A percentile compares a stretch with the other conserved stretches of the same genome.
These are phyloP conservation scores for Lepidocyrtoides sp. DNA, from an alignment of 2,888 invertebrate species.

Conservation along the genomic window DNA sequence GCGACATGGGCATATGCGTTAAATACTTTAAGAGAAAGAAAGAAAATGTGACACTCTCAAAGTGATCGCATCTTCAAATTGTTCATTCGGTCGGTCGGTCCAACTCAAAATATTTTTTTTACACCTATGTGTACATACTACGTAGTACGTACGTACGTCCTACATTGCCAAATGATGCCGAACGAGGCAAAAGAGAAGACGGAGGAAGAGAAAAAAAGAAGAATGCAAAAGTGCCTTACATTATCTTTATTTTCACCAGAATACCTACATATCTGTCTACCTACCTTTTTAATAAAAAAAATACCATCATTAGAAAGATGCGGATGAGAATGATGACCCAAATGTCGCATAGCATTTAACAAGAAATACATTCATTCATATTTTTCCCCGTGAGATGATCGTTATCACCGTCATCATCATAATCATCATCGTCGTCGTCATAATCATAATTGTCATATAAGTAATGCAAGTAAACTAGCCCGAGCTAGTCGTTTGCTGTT, in stretches of 20 bases:
- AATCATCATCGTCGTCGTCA: background rate
- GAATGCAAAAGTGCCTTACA: background rate
- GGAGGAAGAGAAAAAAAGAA: background rate
- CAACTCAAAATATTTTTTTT: too few relatives aligned
- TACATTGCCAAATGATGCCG: constrained; percentile 79
- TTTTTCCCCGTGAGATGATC: background rate
- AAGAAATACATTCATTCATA: background rate
- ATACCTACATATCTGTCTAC: background rate
- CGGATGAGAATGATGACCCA: constrained; percentile 59
- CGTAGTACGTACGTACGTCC: constrained; percentile 10
- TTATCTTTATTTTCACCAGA: constrained; percentile 22
- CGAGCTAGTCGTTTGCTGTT: too few relatives aligned
- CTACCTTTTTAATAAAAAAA: background rate
- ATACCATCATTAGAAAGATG: background rate
- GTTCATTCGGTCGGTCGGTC: background rate
- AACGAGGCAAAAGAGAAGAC: constrained; percentile 10
- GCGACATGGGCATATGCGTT: too few relatives aligned
- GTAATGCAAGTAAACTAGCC: background rate
- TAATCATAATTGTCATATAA: too few relatives aligned
- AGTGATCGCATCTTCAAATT: constrained; percentile 27
- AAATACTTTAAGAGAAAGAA: too few relatives aligned
- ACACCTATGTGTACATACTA: background rate
- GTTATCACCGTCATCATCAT: background rate
- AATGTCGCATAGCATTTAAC: constrained; percentile 53
- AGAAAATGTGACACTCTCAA: constrained; percentile 3